Evolutionary conservation across 2,113 vertebrate species (phyloP).

Genomic region (Hystrix brachyura): DNA sequence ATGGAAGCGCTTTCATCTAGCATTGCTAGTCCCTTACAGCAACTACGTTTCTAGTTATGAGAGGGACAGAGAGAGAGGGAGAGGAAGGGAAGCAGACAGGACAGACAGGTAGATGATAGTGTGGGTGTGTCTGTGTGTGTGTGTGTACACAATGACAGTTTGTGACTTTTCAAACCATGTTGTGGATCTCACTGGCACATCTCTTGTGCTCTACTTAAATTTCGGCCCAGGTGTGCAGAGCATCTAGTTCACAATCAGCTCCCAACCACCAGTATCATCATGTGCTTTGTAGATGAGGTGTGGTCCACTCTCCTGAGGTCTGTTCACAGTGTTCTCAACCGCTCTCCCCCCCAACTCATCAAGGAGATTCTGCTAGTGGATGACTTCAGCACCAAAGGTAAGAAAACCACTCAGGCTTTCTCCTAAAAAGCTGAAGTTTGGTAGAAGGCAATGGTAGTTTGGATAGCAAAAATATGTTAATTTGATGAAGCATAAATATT

Average conservation of each 20-base stretch:
- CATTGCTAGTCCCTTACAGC: background rate
- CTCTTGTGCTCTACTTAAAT: background rate
- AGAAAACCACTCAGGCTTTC: background rate
- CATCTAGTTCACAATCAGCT: slow-evolving; percentile 92
- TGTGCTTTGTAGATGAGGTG: slow-evolving; percentile 99
- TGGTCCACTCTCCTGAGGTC: slow-evolving; percentile 98
- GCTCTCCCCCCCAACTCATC: slow-evolving; percentile 94
- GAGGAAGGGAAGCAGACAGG: background rate
- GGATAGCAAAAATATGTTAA: background rate
- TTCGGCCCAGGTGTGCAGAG: slow-evolving; percentile 90
- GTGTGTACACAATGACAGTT: background rate
- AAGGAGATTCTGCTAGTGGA: slow-evolving; percentile 97
- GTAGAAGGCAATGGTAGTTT: background rate
- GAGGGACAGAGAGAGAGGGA: background rate
- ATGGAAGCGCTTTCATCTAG: background rate
- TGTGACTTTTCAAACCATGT: background rate
- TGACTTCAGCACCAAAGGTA: slow-evolving; percentile 97
- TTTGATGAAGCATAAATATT: background rate
- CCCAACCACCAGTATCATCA: slow-evolving; percentile 95
- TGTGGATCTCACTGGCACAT: background rate
- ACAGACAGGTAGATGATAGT: background rate
- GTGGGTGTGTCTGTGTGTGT: accelerated
- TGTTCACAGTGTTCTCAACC: slow-evolving; percentile 96
- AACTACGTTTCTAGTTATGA: background rate
- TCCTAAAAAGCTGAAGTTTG: background rate